Conservation (phyloP, 2,888 invertebrate genomes). For the Chironomus tentans region DNA sequence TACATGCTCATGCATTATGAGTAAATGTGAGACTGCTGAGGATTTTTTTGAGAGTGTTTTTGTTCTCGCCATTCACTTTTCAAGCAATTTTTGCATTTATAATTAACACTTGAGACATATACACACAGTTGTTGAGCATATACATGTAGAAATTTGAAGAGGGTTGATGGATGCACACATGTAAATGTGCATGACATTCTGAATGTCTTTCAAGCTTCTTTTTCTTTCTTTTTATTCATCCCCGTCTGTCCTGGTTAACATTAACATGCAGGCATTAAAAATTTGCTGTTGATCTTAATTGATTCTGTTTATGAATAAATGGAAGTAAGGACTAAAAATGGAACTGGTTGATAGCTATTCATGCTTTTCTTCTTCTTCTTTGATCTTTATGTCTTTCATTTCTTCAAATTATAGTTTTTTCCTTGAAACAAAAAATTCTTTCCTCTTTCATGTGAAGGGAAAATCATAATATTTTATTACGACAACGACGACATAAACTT, state of each 20-base stretch:
- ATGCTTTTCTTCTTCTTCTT: neutral
- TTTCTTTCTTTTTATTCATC: too few species aligned
- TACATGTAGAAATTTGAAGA: neutral
- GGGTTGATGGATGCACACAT: neutral
- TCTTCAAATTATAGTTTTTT: neutral
- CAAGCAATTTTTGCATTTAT: neutral
- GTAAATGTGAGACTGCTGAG: neutral
- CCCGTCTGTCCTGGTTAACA: too few species aligned
- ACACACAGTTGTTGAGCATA: neutral
- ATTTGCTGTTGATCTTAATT: too few species aligned
- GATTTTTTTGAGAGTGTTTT: neutral
- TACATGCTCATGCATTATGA: neutral
- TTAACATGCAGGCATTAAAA: too few species aligned
- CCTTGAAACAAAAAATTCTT: neutral
- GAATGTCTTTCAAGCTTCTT: neutral
- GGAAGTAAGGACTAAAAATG: too few species aligned
- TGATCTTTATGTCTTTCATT: neutral
- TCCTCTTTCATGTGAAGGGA: neutral
- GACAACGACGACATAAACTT: constrained; percentile 17
- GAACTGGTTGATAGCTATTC: neutral
- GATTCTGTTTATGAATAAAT: too few species aligned
- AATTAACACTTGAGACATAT: constrained; percentile 1
- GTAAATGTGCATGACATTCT: neutral
- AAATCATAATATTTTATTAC: constrained; percentile 1
- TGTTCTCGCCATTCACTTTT: neutral